phyloP scores from a whole-genome alignment of 2,113 vertebrate genomes.

The Lamprologus lemairii region DNA sequence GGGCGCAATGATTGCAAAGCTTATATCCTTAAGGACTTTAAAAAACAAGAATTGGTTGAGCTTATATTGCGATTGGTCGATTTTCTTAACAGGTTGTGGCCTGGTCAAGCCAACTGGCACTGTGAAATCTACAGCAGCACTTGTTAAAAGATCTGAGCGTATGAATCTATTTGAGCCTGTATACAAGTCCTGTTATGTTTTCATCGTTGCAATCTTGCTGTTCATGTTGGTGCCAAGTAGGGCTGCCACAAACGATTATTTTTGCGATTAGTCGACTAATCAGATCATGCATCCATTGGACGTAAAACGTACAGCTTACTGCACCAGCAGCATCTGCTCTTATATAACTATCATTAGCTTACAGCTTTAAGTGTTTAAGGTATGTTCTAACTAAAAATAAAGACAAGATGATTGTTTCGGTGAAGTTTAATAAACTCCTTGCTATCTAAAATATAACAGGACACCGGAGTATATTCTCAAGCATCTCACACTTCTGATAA shows the following conservation, averaged over 20 bases:
- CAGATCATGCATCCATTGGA: neutral
- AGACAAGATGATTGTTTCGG: neutral
- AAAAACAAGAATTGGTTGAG: neutral
- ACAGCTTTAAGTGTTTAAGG: neutral
- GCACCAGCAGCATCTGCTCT: neutral
- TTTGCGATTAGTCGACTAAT: neutral
- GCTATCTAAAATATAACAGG: neutral
- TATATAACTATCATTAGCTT: neutral
- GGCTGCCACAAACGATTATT: neutral
- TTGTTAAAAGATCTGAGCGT: neutral
- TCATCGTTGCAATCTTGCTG: neutral
- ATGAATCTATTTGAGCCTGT: neutral
- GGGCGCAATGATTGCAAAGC: neutral
- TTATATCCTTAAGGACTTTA: neutral
- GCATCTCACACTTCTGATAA: neutral
- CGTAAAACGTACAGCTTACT: neutral
- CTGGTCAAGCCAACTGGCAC: neutral
- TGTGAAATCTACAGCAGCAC: neutral
- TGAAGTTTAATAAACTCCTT: neutral
- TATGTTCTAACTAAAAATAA: neutral
- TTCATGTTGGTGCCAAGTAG: neutral
- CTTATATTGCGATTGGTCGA: accelerated
- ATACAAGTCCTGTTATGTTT: neutral
- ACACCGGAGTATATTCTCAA: neutral
- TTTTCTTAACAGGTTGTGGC: neutral